These are phyloP conservation scores for Pissodes strobi DNA, from an alignment of 1,140 invertebrate species.

Conservation along the genomic window DNA sequence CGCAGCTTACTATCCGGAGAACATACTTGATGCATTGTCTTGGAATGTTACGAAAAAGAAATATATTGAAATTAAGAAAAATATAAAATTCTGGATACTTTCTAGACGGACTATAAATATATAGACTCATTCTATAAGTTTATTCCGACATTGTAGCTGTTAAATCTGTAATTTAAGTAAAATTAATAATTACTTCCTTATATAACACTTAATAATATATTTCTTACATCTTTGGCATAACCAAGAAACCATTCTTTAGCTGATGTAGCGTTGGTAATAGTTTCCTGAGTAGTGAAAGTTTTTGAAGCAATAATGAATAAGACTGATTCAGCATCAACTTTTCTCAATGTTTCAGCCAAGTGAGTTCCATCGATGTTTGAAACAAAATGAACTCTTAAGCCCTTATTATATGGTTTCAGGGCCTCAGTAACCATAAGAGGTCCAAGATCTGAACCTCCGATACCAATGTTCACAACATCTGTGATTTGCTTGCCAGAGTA, in stretches of 20 bases:
- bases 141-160: no score
- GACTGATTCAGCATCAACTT: slow-evolving; percentile 89
- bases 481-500: slow-evolving; percentile 95
- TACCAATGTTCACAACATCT: slow-evolving; percentile 99
- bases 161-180: no score
- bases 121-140: no score
- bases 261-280: slow-evolving; percentile 97
- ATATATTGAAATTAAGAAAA: no score
- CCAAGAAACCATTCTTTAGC: slow-evolving; percentile 95
- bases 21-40: no score
- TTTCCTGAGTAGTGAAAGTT: slow-evolving; percentile 99
- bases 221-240: slow-evolving; percentile 83
- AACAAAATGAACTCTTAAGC: slow-evolving; percentile 94
- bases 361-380: slow-evolving; percentile 99
- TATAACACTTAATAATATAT: no score
- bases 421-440: slow-evolving; percentile 99
- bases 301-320: slow-evolving; percentile 99
- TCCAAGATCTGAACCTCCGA: slow-evolving; percentile 98
- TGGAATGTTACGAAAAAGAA: no score
- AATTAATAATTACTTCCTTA: no score
- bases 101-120: no score
- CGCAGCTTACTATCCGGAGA: no score
- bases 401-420: slow-evolving; percentile 86
- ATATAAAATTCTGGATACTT: no score
- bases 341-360: slow-evolving; percentile 90